Base-by-base conservation (phyloP, 2,888 invertebrate genomes). In the Metopia argyrocephala region DNA sequence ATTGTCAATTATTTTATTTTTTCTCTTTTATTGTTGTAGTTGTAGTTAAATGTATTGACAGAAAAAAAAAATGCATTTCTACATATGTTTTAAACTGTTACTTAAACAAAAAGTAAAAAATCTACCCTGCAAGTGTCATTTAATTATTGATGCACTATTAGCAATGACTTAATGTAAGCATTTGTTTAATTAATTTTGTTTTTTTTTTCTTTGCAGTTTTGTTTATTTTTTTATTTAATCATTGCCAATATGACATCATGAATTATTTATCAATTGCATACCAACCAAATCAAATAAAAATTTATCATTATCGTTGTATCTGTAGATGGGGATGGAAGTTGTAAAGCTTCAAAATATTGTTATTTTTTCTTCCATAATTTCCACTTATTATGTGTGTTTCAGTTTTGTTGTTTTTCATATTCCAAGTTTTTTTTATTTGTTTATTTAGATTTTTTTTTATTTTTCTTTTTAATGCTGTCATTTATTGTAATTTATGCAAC, bases 1-100 rank as follows among this genome's bases (percentile, higher is more conserved):
- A 81, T 78, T 81, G 78, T 9, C 74, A 78, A 81, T 81, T 81
- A 15, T 28, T 68, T 31, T 38, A 65, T 52, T 75, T 71, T 23
- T 27, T 18, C 59, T 21, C 23, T 54, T 56, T 45, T 54, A 12
- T 9, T 61, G 46, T 50, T 71, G 45, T 61, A 7, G 27, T 31
- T 65, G 28, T 25, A 15, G 15, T 25, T 46, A n/a, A 21, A n/a
- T 3, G n/a, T 46, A n/a, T 45, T 38, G 9, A 23, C 50, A 15
- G 21, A 5, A 20, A 52, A 50, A 25, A 28, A 57, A 21, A 57
- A 56, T n/a, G n/a, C n/a, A n/a, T n/a, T 38, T 38, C 38, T 38
- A 38, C 15, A 38, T 38, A 12, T 38, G 15, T 12, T 31, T 31
- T 31, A 2, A 38, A 38, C 12, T 15, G 38, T 38, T 9, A 15